Conservation (phyloP, 2,113 vertebrate species). For the Seriola dumerili region DNA sequence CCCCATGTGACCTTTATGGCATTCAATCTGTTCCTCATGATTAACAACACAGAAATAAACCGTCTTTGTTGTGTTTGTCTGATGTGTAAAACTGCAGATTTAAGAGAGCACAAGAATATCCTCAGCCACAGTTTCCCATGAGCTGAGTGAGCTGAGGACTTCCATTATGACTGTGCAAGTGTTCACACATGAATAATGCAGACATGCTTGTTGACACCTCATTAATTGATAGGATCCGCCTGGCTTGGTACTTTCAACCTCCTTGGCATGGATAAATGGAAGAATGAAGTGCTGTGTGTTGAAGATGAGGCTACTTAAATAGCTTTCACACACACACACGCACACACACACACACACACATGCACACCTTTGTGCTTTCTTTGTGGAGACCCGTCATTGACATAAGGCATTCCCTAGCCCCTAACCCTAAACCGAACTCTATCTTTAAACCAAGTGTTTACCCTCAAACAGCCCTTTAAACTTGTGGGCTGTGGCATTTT, state of each 20-base stretch:
- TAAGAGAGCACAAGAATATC: not conserved
- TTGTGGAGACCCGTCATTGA: too few species aligned
- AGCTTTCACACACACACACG: not conserved
- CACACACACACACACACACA: not conserved
- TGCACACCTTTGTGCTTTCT: not conserved
- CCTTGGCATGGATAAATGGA: conserved; percentile 28
- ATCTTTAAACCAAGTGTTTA: too few species aligned
- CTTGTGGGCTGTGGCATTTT: too few species aligned
- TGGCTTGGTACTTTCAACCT: conserved; percentile 35
- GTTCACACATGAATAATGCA: conserved; percentile 62
- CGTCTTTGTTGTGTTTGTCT: not conserved
- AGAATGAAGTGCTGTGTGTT: conserved; percentile 9
- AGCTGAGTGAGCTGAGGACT: not conserved
- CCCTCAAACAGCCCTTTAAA: too few species aligned
- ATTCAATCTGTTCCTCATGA: not conserved
- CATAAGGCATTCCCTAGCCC: too few species aligned
- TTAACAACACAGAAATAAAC: not conserved
- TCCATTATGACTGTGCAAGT: conserved; percentile 16
- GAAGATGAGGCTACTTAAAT: conserved; percentile 27
- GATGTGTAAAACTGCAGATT: not conserved
- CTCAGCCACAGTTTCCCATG: not conserved
- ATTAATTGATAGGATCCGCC: conserved; percentile 70
- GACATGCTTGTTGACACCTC: conserved; percentile 59
- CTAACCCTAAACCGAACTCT: not conserved
- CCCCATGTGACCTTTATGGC: not conserved